Percentiles rank a stretch among this genome's conserved stretches.
Conservation (phyloP, 1,140 invertebrate genomes). For the Acyrthosiphon pisum region DNA sequence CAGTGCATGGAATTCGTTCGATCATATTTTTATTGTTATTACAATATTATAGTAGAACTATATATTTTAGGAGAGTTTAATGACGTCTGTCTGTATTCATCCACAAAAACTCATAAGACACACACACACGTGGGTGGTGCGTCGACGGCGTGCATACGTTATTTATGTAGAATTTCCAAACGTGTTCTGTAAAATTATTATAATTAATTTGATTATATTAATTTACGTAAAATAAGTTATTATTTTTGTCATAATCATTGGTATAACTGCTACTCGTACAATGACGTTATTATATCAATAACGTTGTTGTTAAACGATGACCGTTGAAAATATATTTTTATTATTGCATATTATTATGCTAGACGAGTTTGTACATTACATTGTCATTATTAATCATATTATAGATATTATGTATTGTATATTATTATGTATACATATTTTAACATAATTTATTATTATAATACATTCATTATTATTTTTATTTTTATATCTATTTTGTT, state of each 20-base stretch:
- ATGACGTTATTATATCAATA: not conserved
- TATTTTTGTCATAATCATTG: not conserved
- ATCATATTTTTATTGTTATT: constrained; percentile 8
- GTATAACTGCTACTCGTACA: not conserved
- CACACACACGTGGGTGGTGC: not conserved
- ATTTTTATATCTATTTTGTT: constrained; percentile 36
- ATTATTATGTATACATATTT: not conserved
- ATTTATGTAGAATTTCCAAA: not conserved
- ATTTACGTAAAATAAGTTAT: not conserved
- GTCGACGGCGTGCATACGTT: not conserved
- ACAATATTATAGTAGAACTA: constrained; percentile 9
- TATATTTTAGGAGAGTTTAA: not conserved
- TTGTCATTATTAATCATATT: not conserved
- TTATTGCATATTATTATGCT: not conserved
- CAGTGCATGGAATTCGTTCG: not conserved
- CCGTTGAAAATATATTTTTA: not conserved
- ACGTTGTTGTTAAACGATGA: not conserved
- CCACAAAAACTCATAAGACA: not conserved
- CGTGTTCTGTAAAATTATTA: not conserved
- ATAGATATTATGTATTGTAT: not conserved
- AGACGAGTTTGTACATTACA: not conserved
- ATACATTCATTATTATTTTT: not conserved
- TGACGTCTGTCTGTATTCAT: not conserved
- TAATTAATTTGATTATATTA: not conserved
- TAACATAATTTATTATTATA: not conserved